Evolutionary conservation across 2,888 invertebrate species (phyloP), one percentile per base, ranked within the genome.

Genomic region (Lasioglossum morio): DNA sequence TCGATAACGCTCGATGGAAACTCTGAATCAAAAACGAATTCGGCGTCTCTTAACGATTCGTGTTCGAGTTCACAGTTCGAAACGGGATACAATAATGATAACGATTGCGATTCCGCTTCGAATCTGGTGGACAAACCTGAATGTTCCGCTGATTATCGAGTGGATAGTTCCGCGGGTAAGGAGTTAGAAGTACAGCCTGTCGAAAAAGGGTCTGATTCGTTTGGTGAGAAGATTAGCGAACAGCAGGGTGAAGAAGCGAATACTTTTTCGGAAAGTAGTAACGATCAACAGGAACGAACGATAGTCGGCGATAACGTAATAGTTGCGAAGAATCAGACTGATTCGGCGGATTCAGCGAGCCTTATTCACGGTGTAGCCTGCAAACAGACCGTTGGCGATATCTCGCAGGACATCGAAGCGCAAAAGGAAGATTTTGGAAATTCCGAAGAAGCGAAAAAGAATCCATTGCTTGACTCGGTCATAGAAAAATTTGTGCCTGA

Each of bases 361-460:
- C 84, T 81, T 7, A 88, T 87, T 72, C 87, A 72, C 37, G 82
- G 84, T 10, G 81, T 82, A 63, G 81, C 48, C 12, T 84, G 79
- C 27, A 85, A 89, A 69, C 81, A 83, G 43, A 19, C 16, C 3
- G 30, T 63, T 19, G 78, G 43, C 5, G 83, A 87, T 43, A 60
- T 75, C 1, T 73, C 85, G 34, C 86, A 80, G 23, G 86, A 87
- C n/a, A 12, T 81, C 23, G 84, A 77, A 7, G 70, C 19, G n/a
- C 84, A 85, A 7, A 87, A 87, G 37, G 88, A 91, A 48, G 87
- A 84, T 46, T 83, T 84, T 3, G 81, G 76, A 30, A 86, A 89
- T 75, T 86, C 86, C 0, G 86, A 85, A 46, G 85, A 86, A 37
- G 53, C 66, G 43, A 85, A 82, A 57, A 82, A 81, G 16, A 81